Evolutionary conservation across 53 echinoderm and acorn worm genomes (phyloP).

Genomic region (Arbacia lixula): DNA sequence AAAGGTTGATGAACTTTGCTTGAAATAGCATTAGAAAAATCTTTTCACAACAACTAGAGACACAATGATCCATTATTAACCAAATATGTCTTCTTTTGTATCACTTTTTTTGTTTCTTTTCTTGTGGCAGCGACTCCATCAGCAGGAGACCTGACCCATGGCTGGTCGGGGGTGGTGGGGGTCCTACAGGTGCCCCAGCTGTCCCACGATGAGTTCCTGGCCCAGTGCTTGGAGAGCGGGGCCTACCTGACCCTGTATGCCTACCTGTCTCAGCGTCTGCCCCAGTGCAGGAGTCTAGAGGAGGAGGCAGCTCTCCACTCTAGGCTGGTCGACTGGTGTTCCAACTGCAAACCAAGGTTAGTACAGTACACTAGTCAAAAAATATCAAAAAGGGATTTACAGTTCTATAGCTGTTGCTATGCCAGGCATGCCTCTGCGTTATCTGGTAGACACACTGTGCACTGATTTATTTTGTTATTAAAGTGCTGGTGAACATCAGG

Average conservation of each 20-base stretch:
- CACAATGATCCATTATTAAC: too few relatives aligned
- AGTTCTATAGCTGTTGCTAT: too few relatives aligned
- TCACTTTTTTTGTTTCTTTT: not conserved
- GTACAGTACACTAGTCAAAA: too few relatives aligned
- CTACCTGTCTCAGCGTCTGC: conserved; percentile 80
- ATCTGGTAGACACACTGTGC: too few relatives aligned
- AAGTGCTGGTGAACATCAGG: too few relatives aligned
- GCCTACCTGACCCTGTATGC: conserved; percentile 86
- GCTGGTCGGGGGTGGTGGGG: conserved; percentile 78
- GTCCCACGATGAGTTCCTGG: conserved; percentile 87
- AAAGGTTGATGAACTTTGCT: too few relatives aligned
- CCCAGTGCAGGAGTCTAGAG: conserved; percentile 75
- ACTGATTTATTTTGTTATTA: too few relatives aligned
- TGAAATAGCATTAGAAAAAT: too few relatives aligned
- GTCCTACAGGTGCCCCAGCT: conserved; percentile 92
- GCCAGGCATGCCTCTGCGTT: too few relatives aligned
- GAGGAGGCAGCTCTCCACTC: conserved; percentile 76
- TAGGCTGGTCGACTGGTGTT: conserved; percentile 80
- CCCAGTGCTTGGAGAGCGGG: conserved; percentile 73
- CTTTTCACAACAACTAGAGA: too few relatives aligned
- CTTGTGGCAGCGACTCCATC: conserved; percentile 7
- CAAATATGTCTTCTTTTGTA: not conserved
- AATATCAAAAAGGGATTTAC: too few relatives aligned
- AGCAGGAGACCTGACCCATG: conserved; percentile 61
- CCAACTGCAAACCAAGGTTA: conserved; percentile 78